Conservation (phyloP, 2,888 invertebrate species). For the Troides aeacus region DNA sequence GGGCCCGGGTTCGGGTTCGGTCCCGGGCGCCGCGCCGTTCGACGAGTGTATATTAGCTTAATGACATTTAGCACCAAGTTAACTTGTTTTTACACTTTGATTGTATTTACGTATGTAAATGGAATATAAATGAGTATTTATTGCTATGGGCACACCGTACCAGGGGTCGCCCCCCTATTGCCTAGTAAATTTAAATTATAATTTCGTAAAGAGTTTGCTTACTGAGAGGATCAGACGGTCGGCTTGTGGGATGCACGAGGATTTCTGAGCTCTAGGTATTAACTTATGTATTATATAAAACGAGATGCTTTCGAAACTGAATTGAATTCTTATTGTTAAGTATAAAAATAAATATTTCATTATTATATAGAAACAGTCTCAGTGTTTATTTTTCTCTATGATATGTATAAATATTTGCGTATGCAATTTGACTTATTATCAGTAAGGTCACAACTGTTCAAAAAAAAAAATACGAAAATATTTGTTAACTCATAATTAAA, state of each 20-base stretch:
- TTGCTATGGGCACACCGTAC: conserved; percentile 50
- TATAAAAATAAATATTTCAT: conserved; percentile 72
- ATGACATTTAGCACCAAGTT: conserved; percentile 51
- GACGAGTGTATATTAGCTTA: conserved; percentile 37
- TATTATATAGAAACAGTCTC: conserved; percentile 77
- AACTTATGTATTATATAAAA: conserved; percentile 75
- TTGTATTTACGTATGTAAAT: conserved; percentile 50
- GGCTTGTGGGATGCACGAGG: conserved; percentile 65
- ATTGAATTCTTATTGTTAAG: conserved; percentile 78
- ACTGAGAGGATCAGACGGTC: conserved; percentile 68
- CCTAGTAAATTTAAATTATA: conserved; percentile 59
- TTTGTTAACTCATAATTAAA: conserved; percentile 81
- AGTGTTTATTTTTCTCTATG: conserved; percentile 74
- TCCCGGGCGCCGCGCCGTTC: conserved; percentile 22
- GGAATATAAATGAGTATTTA: conserved; percentile 49
- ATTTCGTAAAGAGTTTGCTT: conserved; percentile 68
- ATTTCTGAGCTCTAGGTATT: conserved; percentile 71
- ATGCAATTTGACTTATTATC: conserved; percentile 77
- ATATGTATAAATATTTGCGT: conserved; percentile 68
- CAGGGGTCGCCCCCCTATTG: conserved; percentile 36
- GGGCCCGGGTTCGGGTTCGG: background rate
- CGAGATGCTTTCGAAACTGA: conserved; percentile 77
- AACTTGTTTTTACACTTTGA: conserved; percentile 51
- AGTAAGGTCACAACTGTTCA: conserved; percentile 79
- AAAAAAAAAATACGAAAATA: conserved; percentile 70